These are phyloP conservation scores for Meteorus sp. DNA, from an alignment of 1,140 invertebrate genomes.

Conservation along the genomic window DNA sequence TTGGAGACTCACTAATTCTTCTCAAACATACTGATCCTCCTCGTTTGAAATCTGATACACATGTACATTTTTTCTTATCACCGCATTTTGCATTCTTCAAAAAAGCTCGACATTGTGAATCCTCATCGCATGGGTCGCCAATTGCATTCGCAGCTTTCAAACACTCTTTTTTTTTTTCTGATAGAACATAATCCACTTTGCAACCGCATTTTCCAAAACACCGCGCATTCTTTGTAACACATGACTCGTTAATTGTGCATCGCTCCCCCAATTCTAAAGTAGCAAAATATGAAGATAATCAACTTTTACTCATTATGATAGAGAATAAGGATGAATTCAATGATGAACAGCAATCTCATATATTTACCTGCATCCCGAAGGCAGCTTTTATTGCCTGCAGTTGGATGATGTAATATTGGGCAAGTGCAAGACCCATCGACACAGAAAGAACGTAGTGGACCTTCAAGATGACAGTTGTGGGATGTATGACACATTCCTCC, in stretches of 20 bases:
- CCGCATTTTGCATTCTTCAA: slow-evolving; percentile 39
- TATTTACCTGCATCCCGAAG: slow-evolving; percentile 42
- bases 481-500: slow-evolving; percentile 40
- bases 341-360: neutral
- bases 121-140: slow-evolving; percentile 44
- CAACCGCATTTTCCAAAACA: slow-evolving; percentile 43
- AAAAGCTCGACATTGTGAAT: slow-evolving; percentile 44
- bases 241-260: slow-evolving; percentile 44
- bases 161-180: slow-evolving; percentile 38
- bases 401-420: slow-evolving; percentile 40
- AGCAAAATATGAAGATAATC: neutral
- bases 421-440: slow-evolving; percentile 41
- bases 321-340: slow-evolving; percentile 2
- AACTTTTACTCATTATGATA: slow-evolving; percentile 5
- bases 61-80: slow-evolving; percentile 37
- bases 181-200: slow-evolving; percentile 41
- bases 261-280: slow-evolving; percentile 37
- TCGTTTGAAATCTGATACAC: slow-evolving; percentile 38
- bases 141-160: slow-evolving; percentile 42
- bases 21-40: slow-evolving; percentile 39
- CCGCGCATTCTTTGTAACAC: slow-evolving; percentile 39
- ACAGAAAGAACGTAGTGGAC: slow-evolving; percentile 41
- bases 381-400: slow-evolving; percentile 39
- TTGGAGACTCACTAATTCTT: slow-evolving; percentile 39
- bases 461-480: slow-evolving; percentile 45